These are phyloP conservation scores for Platycheirus albimanus DNA, from an alignment of 2,888 invertebrate genomes.

Conservation along the genomic window DNA sequence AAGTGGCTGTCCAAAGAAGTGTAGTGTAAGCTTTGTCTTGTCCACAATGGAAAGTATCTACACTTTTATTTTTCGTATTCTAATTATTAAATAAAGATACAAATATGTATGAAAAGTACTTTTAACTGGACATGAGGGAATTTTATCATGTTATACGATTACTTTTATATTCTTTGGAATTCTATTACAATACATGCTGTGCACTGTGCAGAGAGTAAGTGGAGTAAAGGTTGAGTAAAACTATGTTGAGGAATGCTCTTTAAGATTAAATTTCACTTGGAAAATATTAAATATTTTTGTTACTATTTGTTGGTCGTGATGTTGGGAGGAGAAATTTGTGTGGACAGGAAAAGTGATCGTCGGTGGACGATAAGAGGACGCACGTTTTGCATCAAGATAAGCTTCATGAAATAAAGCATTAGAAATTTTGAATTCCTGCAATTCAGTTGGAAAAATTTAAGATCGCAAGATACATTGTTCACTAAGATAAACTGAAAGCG, in stretches of 20 bases:
- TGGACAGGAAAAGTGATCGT: no score
- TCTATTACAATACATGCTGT: background rate
- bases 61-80: conserved; percentile 55
- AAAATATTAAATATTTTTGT: background rate
- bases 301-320: background rate
- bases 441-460: no score
- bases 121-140: conserved; percentile 32
- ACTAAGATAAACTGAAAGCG: no score
- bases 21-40: background rate
- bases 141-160: conserved; percentile 17
- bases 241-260: conserved; percentile 32
- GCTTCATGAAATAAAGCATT: no score
- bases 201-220: no score
- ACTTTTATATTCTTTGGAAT: background rate
- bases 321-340: conserved; percentile 12
- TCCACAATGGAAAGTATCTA: conserved; percentile 55
- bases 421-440: no score
- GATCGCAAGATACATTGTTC: no score
- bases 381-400: no score
- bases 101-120: conserved; percentile 20
- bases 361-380: no score
- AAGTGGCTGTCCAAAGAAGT: conserved; percentile 33
- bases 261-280: conserved; percentile 13
- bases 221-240: conserved; percentile 1
- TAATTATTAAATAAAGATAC: conserved; percentile 61